A percentile compares a stretch with the other conserved stretches of the same genome.
These are phyloP conservation scores for Loris lydekkerianus DNA, from an alignment of 2,797 vertebrate genomes.

Conservation along the genomic window DNA sequence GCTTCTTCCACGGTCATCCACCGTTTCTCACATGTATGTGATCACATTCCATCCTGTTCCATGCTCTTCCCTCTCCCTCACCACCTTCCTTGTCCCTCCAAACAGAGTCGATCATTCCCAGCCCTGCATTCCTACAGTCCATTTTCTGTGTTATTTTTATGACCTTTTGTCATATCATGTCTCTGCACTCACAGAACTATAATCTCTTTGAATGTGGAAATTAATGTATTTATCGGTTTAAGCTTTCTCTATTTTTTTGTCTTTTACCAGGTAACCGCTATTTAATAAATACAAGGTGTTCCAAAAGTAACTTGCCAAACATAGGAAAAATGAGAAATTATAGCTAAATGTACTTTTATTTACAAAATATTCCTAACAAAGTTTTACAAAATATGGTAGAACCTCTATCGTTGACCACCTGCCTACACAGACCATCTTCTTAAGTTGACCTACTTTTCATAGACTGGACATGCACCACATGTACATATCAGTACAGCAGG, in stretches of 20 bases:
- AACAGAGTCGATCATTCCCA: neutral
- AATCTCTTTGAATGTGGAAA: neutral
- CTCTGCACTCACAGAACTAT: neutral
- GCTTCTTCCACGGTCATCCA: neutral
- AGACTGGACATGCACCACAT: too few species aligned
- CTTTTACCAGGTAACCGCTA: neutral
- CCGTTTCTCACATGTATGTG: rapidly evolving
- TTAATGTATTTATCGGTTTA: neutral
- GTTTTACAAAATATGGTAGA: too few species aligned
- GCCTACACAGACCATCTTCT: too few species aligned
- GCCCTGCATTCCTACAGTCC: neutral
- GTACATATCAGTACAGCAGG: too few species aligned
- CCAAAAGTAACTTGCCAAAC: too few species aligned
- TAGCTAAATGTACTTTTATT: too few species aligned
- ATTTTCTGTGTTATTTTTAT: neutral
- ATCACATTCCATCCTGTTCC: neutral
- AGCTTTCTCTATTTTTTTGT: neutral
- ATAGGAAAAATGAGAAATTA: too few species aligned
- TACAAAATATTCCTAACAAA: too few species aligned
- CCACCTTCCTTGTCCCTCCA: neutral
- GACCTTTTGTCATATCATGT: neutral
- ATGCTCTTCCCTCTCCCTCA: neutral
- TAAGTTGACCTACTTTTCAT: too few species aligned
- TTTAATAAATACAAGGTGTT: neutral
- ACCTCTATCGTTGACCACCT: too few species aligned